Percentiles rank a stretch among this genome's conserved stretches.
Conservation (phyloP, 1,140 invertebrate genomes). For the Polypedilum pembai region DNA sequence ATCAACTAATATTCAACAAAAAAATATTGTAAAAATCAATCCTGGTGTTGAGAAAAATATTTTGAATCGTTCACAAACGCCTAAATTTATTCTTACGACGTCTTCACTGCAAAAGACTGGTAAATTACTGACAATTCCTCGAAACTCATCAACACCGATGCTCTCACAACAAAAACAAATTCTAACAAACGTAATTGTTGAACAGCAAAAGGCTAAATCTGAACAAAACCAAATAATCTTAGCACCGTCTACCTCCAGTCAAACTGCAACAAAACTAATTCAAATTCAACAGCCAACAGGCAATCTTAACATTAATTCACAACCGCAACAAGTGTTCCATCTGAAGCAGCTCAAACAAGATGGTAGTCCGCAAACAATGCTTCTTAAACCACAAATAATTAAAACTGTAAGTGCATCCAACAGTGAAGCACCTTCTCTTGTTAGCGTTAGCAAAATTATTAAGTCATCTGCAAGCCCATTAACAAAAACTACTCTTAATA, state of each 20-base stretch:
- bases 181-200: background rate
- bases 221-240: background rate
- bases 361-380: background rate
- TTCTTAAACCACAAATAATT: background rate
- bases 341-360: background rate
- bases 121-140: background rate
- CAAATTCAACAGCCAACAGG: background rate
- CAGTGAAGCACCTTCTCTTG: background rate
- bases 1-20: background rate
- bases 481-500: conserved; percentile 24
- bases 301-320: background rate
- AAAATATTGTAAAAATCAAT: background rate
- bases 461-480: background rate
- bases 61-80: background rate
- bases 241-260: background rate
- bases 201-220: conserved; percentile 10
- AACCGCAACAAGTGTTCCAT: background rate
- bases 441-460: background rate
- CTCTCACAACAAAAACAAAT: conserved; percentile 23
- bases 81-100: background rate
- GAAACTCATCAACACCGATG: background rate
- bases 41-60: background rate
- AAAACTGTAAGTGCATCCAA: background rate
- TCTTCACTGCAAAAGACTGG: background rate
- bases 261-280: background rate